Evolutionary conservation across 2,888 invertebrate genomes (phyloP), one percentile per base, ranked within the genome.

Genomic region (Drosophila buzzatii): DNA sequence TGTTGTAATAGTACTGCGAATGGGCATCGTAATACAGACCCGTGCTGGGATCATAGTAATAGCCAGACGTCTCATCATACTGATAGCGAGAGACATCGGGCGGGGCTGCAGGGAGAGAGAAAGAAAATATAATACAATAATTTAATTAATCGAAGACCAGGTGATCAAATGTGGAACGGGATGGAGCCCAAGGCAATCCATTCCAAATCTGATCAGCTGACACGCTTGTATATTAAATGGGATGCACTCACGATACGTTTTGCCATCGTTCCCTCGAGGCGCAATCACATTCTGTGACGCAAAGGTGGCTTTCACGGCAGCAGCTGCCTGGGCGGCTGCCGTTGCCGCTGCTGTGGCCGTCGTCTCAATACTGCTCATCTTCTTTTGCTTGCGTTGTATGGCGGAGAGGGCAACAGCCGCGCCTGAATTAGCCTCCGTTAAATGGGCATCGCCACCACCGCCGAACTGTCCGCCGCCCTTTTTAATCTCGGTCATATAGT

Each of bases 1-100:
- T 96, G 92, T 99, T 99, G 94, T 97, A 99, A 93, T 99, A 99
- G 93, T 99, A 99, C 91, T 97, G 98, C 3, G 99, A 97, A 84
- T 96, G 97, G 0, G 98, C 96, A 94, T 99, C 99, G 92, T 99
- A 99, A 93, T 99, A 99, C 18, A 99, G 94, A 0, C 98, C 97
- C 1, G 99, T 99, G 2, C 95, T 94, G 0, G 98, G 96, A 93
- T 99, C 99, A 92, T 98, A 99, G 91, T 99, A 99, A 92, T 98
- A 99, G 0, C 99, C 99, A 5, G 98, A 98, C 1, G 96, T 95
- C 91, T 98, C 97, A 92, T 99, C 99, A 91, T 97, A 99, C 90
- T 97, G 96, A 92, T 98, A 99, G 42, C 96, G 96, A 57, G 97
- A 96, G 12, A 97, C 96, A 94, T 99, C 99, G 6, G 99, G 99